Base-by-base conservation (phyloP, 2,888 invertebrate species). In the Micropterix aruncella region DNA sequence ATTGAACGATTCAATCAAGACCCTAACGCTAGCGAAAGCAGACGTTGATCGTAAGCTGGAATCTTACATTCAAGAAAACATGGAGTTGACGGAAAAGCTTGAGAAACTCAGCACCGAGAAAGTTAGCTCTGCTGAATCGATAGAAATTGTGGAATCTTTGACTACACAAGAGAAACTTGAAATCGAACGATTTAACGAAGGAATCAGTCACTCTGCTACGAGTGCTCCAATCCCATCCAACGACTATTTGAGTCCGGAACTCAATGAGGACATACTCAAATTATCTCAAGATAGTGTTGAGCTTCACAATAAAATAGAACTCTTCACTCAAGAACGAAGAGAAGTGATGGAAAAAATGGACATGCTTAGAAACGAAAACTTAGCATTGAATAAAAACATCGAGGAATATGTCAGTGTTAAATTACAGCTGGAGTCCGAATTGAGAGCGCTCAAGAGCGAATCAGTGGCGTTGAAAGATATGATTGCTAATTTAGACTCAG, bases 51-150 rank as follows among this genome's bases (percentile, higher is more conserved):
- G 70, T 42, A 82, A 80, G 60, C 60, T 83, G 41, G 77, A 80
- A 50, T 73, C 70, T 53, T 80, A 79, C 52, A 69, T 80, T 19
- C 77, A 79, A 56, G 84, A 84, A 63, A 86, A 86, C 56, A 80
- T 80, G 53, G 85, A 84, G 48, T 61, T 86, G 7, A 70, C 78
- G 18, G 82, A 80, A 52, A 83, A 81, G 59, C 62, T 86, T 27
- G 80, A 82, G 52, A 85, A 86, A 58, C 56, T 84, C 3, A 83
- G 79, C 55, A 72, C 75, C 15, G 78, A 78, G 57, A 82, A 83
- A 56, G 80, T 81, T 2, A 83, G 82, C 43, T 83, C 83, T 1
- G 82, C 81, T 2, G 83, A 83, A 60, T 83, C 83, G 41, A 83
- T 83, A 43, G 83, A 83, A 63, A 82, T 83, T 47, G 82, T 83